Conservation (phyloP, 2,888 invertebrate species). For the Baccha elongata region DNA sequence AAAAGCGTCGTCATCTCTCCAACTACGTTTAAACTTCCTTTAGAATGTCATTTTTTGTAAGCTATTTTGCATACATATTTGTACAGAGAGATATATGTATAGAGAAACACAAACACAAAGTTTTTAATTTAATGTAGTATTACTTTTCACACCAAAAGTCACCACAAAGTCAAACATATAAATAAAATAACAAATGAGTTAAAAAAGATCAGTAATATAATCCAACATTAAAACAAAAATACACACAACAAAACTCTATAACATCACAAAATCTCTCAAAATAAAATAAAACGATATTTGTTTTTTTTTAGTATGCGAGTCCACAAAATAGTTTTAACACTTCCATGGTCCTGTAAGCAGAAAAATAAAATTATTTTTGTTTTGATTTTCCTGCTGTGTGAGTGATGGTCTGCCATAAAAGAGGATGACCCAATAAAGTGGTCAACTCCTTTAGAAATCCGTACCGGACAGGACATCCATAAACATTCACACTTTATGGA, state of each 20-base stretch:
- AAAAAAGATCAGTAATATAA: too few relatives aligned
- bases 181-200: too few relatives aligned
- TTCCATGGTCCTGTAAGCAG: constrained; percentile 31
- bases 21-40: too few relatives aligned
- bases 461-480: constrained; percentile 34
- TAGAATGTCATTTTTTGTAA: too few relatives aligned
- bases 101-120: too few relatives aligned
- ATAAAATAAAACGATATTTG: constrained; percentile 44
- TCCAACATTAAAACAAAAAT: too few relatives aligned
- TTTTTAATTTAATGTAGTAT: too few relatives aligned
- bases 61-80: too few relatives aligned
- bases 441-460: constrained; percentile 9
- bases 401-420: constrained; percentile 4
- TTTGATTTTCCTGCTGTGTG: constrained; percentile 21
- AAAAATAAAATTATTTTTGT: constrained; percentile 28
- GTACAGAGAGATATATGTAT: too few relatives aligned
- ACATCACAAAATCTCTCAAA: constrained; percentile 37
- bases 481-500: constrained; percentile 56
- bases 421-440: constrained; percentile 40
- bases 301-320: constrained; percentile 29
- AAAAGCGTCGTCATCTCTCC: too few relatives aligned
- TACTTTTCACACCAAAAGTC: too few relatives aligned
- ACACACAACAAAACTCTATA: constrained; percentile 30
- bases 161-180: too few relatives aligned
- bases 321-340: constrained; percentile 58